A percentile compares a stretch with the other conserved stretches of the same genome.
Evolutionary conservation across 2,888 invertebrate species (phyloP).

Genomic region (Caenorhabditis macrosperma): DNA sequence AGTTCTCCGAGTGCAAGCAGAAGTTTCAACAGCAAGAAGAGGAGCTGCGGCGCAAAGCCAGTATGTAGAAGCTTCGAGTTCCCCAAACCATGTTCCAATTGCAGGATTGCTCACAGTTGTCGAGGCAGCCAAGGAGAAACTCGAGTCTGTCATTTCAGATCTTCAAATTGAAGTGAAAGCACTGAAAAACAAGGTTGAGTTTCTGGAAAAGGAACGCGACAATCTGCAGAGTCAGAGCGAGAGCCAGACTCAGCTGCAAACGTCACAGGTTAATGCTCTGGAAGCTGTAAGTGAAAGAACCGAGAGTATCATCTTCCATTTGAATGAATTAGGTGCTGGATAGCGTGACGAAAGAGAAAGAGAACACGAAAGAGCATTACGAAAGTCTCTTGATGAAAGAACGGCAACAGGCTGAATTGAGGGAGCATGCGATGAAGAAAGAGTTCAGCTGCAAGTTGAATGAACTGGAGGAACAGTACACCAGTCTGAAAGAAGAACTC

Average conservation of each 20-base stretch:
- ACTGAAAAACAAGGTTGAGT: slow-evolving; percentile 78
- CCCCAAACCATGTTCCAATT: not conserved
- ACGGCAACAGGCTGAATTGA: slow-evolving; percentile 74
- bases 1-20: slow-evolving; percentile 65
- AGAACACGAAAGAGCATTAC: slow-evolving; percentile 77
- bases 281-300: slow-evolving; percentile 73
- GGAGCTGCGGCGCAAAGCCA: slow-evolving; percentile 71
- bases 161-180: slow-evolving; percentile 78
- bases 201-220: slow-evolving; percentile 79
- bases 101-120: slow-evolving; percentile 72
- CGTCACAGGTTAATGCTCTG: slow-evolving; percentile 79
- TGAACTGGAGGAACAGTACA: slow-evolving; percentile 79
- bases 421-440: slow-evolving; percentile 78
- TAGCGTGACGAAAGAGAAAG: slow-evolving; percentile 79
- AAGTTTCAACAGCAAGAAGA: slow-evolving; percentile 73
- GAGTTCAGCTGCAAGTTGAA: slow-evolving; percentile 78
- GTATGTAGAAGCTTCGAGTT: slow-evolving; percentile 34
- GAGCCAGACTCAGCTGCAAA: slow-evolving; percentile 78
- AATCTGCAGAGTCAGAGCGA: slow-evolving; percentile 80
- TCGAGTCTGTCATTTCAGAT: slow-evolving; percentile 76
- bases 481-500: slow-evolving; percentile 75
- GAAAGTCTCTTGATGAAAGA: slow-evolving; percentile 76
- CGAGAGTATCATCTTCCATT: not conserved
- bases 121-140: slow-evolving; percentile 74
- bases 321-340: slow-evolving; percentile 74